Evolutionary conservation across 2,888 invertebrate genomes (phyloP).

Genomic region (Plebejus anna): DNA sequence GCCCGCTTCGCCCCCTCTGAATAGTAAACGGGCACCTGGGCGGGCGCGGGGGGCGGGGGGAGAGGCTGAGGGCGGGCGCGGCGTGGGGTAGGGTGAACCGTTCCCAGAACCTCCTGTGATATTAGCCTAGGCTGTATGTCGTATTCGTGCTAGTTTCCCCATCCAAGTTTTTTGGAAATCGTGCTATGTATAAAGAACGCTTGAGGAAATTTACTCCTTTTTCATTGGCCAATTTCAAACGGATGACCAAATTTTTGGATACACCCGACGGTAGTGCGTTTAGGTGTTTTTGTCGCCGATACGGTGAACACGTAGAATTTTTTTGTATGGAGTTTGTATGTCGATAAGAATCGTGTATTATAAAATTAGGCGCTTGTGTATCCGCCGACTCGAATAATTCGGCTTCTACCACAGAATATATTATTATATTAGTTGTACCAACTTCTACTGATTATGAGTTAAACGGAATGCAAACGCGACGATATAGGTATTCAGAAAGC

Average conservation of each 20-base stretch:
- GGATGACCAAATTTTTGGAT: constrained; percentile 63
- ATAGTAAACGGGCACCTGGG: constrained; percentile 71
- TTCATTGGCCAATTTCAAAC: constrained; percentile 63
- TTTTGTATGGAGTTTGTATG: constrained; percentile 60
- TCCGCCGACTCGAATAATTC: constrained; percentile 27
- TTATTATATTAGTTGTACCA: too few species aligned
- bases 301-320: constrained; percentile 51
- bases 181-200: constrained; percentile 62
- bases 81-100: constrained; percentile 58
- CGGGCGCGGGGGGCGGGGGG: constrained; percentile 38
- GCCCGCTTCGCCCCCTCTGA: constrained; percentile 71
- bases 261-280: constrained; percentile 61
- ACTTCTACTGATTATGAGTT: constrained; percentile 34
- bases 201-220: constrained; percentile 60
- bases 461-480: constrained; percentile 36
- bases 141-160: constrained; percentile 77
- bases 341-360: constrained; percentile 41
- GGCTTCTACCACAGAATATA: neutral
- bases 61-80: constrained; percentile 40
- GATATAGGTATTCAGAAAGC: constrained; percentile 38
- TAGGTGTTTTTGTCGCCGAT: constrained; percentile 56
- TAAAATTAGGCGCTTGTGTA: constrained; percentile 41
- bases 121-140: constrained; percentile 79
- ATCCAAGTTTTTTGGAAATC: constrained; percentile 65
- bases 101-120: constrained; percentile 79